Conservation (phyloP, 1,140 invertebrate genomes). For the Eumaeus atala region DNA sequence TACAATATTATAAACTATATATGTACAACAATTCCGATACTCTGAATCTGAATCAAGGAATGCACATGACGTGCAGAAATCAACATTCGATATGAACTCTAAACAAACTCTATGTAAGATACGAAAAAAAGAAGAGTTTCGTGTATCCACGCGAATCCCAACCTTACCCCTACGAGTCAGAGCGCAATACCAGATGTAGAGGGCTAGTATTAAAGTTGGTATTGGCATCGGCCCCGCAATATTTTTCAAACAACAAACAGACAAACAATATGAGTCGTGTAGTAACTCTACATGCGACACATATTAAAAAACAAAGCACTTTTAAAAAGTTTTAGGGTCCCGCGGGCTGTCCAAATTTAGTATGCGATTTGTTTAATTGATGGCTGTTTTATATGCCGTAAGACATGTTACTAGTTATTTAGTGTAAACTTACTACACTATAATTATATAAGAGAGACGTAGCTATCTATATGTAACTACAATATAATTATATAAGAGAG, state of each 20-base stretch:
- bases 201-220: slow-evolving; percentile 3
- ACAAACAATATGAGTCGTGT: slow-evolving; percentile 5
- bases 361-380: no score
- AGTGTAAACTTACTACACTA: no score
- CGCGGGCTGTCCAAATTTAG: slow-evolving; percentile 15
- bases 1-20: no score
- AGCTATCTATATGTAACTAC: no score
- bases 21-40: no score
- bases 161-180: background rate
- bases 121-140: slow-evolving; percentile 1
- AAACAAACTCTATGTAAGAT: slow-evolving; percentile 5
- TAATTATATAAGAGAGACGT: no score
- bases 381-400: no score
- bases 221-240: slow-evolving; percentile 3
- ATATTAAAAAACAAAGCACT: background rate
- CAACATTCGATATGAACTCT: slow-evolving; percentile 8
- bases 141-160: background rate
- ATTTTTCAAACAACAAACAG: slow-evolving; percentile 7
- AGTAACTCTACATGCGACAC: background rate
- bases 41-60: no score
- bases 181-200: background rate
- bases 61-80: slow-evolving; percentile 1
- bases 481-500: no score
- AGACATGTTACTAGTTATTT: no score
- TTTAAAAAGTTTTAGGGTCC: no score